Evolutionary conservation across 1,140 invertebrate species (phyloP), one percentile per base, ranked within the genome.

Genomic region (Druon quercuslanigerum): DNA sequence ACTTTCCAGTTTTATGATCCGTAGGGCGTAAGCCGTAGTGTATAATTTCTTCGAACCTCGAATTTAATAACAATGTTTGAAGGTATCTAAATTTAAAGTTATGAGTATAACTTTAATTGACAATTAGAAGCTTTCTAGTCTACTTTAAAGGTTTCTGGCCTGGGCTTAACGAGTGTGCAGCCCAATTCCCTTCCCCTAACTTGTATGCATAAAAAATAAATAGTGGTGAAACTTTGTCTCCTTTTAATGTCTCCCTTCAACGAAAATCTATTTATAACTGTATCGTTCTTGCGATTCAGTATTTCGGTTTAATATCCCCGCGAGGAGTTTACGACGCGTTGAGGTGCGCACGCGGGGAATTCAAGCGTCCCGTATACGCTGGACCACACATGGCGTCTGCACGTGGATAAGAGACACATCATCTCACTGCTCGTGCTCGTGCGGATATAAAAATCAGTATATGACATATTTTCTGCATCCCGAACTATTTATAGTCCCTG

Each of bases 331-430:
- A 66, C 60, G 60, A 66, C 60, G 40, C 60, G 60, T 66, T 33
- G 60, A 66, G 60, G 60, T 66, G 60, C 60, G 25, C 60, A 66
- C 60, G 60, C 60, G 60, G 60, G 60, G 60, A 66, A 66, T 66
- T 66, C 13, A 66, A 66, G 60, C 60, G 60, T 66, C 60, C 60
- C 20, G 60, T 66, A 66, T 66, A 66, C 33, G 60, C 25, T 66
- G 60, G 60, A 66, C 60, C 60, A 66, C 60, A 66, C 60, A 66
- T 66, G 60, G 60, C 2, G 60, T 66, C 60, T 66, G 60, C 60
- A 66, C 60, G 60, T 66, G 60, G 60, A 66, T 66, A 66, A 66
- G 40, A 66, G 60, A 66, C 60, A 66, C 60, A 66, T 66, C 60
- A 66, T 66, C 60, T 40, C 60, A 46, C 60, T 66, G 60, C 60